Evolutionary conservation across 2,888 invertebrate genomes (phyloP).

Genomic region (Pyralis farinalis): DNA sequence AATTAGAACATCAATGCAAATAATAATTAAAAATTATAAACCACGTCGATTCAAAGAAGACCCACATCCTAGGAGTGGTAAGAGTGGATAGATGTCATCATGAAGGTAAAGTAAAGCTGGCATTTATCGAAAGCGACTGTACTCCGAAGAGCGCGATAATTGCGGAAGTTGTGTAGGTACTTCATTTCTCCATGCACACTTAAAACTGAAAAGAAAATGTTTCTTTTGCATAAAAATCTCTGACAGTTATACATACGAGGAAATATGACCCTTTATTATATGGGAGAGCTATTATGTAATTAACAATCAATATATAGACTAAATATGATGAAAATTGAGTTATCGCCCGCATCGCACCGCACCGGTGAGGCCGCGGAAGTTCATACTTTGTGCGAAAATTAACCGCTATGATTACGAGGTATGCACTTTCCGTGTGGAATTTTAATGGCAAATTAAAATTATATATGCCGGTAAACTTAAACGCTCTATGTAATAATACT

Average conservation of each 20-base stretch:
- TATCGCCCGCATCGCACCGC: not conserved
- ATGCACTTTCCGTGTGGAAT: not conserved
- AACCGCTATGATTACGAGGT: not conserved
- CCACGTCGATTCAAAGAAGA: too few relatives aligned
- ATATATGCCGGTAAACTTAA: not conserved
- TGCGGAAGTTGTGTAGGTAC: not conserved
- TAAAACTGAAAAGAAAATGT: conserved; percentile 1
- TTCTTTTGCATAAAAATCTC: conserved; percentile 2
- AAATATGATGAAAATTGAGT: not conserved
- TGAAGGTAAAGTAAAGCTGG: too few relatives aligned
- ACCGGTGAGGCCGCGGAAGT: conserved; percentile 3
- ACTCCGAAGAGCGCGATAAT: not conserved
- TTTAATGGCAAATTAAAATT: not conserved
- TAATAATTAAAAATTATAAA: too few relatives aligned
- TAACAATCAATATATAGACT: not conserved
- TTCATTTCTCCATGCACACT: conserved; percentile 1
- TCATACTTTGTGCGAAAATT: not conserved
- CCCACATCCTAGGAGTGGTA: too few relatives aligned
- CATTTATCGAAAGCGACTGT: not conserved
- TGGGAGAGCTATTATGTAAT: not conserved
- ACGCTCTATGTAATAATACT: not conserved
- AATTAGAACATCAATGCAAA: too few relatives aligned
- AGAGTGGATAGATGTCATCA: too few relatives aligned
- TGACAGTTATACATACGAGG: conserved; percentile 1
- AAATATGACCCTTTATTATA: not conserved